phyloP scores from a whole-genome alignment of 2,888 invertebrate species.

The Trypoxylon attenuatum region DNA sequence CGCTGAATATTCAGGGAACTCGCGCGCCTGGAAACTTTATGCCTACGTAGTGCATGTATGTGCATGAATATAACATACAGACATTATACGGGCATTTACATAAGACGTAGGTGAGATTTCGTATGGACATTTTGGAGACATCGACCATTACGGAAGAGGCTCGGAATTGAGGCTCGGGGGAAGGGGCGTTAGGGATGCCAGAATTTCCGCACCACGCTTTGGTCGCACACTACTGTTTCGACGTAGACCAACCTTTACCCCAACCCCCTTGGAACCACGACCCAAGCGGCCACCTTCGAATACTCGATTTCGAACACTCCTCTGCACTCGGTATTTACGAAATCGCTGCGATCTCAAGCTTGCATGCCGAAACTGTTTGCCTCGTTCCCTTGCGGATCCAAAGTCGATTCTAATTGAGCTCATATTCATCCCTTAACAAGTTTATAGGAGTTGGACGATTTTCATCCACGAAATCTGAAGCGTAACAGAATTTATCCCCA shows the following conservation, averaged over 20 bases:
- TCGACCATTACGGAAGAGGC: constrained; percentile 17
- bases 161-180: no score
- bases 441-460: no score
- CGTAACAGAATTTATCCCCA: no score
- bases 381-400: constrained; percentile 1
- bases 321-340: constrained; percentile 5
- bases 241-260: no score
- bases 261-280: no score
- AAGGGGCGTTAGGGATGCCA: constrained; percentile 9
- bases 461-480: no score
- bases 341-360: constrained; percentile 4
- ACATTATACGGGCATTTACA: constrained; percentile 40
- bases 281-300: constrained; percentile 12
- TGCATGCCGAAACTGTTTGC: constrained; percentile 4
- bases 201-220: constrained; percentile 24
- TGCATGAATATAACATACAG: constrained; percentile 33
- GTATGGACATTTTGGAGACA: constrained; percentile 25
- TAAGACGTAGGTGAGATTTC: constrained; percentile 40
- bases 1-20: constrained; percentile 33
- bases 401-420: no score
- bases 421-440: no score
- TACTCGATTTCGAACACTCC: neutral
- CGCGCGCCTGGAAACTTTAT: constrained; percentile 13
- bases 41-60: neutral
- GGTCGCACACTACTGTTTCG: no score